Evolutionary conservation across 1,140 invertebrate genomes (phyloP).

Genomic region (Drosophila oshimai): DNA sequence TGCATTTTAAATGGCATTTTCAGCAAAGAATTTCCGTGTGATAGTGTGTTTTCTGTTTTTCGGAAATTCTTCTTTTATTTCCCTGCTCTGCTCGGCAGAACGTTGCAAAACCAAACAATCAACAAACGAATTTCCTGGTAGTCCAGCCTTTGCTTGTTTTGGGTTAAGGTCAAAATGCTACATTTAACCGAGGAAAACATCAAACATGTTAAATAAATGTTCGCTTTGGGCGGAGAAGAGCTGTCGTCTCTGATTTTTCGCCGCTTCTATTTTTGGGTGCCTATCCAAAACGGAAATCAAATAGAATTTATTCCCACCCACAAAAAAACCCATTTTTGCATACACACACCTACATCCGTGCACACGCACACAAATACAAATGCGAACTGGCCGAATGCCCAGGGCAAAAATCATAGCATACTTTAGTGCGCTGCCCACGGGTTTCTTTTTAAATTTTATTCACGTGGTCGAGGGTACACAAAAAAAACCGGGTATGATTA

Average conservation of each 20-base stretch:
- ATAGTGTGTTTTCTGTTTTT: background rate
- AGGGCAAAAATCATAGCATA: constrained; percentile 36
- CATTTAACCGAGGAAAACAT: constrained; percentile 36
- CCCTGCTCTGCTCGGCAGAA: background rate
- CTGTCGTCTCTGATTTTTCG: constrained; percentile 23
- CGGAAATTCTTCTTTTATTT: constrained; percentile 1
- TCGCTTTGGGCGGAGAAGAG: constrained; percentile 7
- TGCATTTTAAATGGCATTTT: constrained; percentile 51
- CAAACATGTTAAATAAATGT: constrained; percentile 38
- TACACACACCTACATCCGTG: too few species aligned
- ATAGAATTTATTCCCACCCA: constrained; percentile 22
- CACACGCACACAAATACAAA: background rate
- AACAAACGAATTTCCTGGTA: constrained; percentile 40
- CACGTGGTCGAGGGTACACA: background rate
- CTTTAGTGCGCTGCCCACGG: constrained; percentile 33
- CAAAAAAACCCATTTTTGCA: constrained; percentile 1
- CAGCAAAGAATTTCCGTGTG: background rate
- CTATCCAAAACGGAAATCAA: constrained; percentile 51
- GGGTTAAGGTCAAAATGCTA: constrained; percentile 16
- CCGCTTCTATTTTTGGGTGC: constrained; percentile 28
- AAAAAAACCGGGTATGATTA: background rate
- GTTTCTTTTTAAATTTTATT: constrained; percentile 1
- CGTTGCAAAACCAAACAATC: constrained; percentile 39
- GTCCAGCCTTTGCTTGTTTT: background rate
- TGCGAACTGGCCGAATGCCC: background rate